Evolutionary conservation across 1,140 invertebrate species (phyloP).

Genomic region (Brachionus rotundiformis): DNA sequence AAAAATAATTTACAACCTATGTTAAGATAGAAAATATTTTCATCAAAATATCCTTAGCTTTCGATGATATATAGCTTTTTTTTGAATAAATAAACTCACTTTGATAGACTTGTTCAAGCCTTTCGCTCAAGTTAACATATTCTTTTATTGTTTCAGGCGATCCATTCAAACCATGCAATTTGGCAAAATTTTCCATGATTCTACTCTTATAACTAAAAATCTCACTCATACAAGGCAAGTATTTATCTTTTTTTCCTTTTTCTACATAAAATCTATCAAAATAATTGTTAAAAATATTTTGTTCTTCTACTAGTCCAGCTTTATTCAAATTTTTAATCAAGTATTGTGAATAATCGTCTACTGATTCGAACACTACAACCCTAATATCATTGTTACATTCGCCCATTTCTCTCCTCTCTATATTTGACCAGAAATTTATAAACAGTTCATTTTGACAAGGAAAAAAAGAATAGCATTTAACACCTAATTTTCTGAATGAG

Average conservation of each 20-base stretch:
- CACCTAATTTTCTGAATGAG: not conserved
- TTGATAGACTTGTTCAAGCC: not conserved
- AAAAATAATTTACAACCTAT: not conserved
- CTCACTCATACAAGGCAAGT: not conserved
- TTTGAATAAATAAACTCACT: not conserved
- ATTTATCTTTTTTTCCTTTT: not conserved
- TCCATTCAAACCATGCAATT: not conserved
- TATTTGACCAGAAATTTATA: not conserved
- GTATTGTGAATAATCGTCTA: not conserved
- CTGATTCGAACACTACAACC: not conserved
- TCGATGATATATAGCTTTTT: not conserved
- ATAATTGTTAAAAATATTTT: not conserved
- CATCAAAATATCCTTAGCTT: not conserved
- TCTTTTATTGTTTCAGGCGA: not conserved
- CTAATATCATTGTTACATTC: not conserved
- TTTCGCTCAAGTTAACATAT: not conserved
- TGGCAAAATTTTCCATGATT: not conserved
- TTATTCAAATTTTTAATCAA: not conserved
- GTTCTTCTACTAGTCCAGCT: not conserved
- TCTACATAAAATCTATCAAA: slow-evolving; percentile 17
- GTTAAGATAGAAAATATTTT: slow-evolving; percentile 8
- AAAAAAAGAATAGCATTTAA: slow-evolving; percentile 42
- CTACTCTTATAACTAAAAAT: not conserved
- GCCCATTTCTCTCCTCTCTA: not conserved
- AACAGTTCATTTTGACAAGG: not conserved